Evolutionary conservation across 2,888 invertebrate species (phyloP).

Genomic region (Caenorhabditis uteleia): DNA sequence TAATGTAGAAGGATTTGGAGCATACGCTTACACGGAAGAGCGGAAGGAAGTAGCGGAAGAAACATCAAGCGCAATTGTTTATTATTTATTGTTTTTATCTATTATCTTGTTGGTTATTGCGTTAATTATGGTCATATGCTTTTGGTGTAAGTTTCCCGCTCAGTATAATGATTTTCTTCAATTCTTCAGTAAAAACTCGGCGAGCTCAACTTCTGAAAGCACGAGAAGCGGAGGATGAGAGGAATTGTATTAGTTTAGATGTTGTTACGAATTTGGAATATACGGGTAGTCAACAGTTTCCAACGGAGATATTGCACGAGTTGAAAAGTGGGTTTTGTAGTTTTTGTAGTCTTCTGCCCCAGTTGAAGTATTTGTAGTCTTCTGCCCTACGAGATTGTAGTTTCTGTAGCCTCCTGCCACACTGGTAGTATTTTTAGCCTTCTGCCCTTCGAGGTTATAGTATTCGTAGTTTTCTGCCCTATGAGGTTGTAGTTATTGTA

Average conservation of each 20-base stretch:
- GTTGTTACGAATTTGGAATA: slow-evolving; percentile 45
- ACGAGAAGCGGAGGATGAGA: slow-evolving; percentile 41
- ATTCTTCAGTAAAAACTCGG: slow-evolving; percentile 34
- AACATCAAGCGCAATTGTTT: slow-evolving; percentile 13
- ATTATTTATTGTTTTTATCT: slow-evolving; percentile 16
- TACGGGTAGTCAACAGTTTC: slow-evolving; percentile 19
- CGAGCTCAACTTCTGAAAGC: slow-evolving; percentile 24
- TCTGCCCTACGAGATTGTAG: no score
- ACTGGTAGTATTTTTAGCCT: no score
- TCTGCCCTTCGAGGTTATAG: no score
- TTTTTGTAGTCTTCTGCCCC: no score
- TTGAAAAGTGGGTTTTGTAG: slow-evolving; percentile 37
- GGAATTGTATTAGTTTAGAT: slow-evolving; percentile 58
- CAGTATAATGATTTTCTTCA: background rate
- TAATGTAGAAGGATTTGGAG: slow-evolving; percentile 67
- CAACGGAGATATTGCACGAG: slow-evolving; percentile 40
- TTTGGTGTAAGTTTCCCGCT: slow-evolving; percentile 41
- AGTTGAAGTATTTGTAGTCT: no score
- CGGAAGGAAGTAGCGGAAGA: slow-evolving; percentile 37
- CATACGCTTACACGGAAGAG: slow-evolving; percentile 53
- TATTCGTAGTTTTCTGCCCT: no score
- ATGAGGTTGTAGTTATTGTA: no score
- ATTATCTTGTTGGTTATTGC: slow-evolving; percentile 29
- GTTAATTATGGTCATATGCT: slow-evolving; percentile 19
- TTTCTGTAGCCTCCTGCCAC: no score